phyloP scores from a whole-genome alignment of 1,140 invertebrate genomes.

The Habropoda laboriosa region DNA sequence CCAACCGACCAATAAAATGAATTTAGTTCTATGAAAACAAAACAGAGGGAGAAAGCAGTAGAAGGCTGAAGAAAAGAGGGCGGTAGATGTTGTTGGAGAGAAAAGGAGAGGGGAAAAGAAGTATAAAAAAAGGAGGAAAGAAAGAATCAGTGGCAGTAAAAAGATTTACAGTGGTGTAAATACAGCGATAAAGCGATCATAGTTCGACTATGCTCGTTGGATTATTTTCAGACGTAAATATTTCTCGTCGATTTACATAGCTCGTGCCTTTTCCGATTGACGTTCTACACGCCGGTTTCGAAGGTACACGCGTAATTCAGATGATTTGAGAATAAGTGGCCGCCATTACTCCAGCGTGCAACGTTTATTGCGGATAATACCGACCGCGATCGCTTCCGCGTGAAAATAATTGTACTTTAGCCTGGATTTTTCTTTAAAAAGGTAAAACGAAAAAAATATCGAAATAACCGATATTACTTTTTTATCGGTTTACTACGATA shows the following conservation, averaged over 20 bases:
- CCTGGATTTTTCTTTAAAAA: not conserved
- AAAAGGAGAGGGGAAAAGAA: not conserved
- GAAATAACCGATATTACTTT: not conserved
- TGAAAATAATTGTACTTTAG: conserved; percentile 22
- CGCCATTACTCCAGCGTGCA: conserved; percentile 34
- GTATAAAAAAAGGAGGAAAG: not conserved
- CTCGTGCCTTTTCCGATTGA: not conserved
- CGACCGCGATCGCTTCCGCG: conserved; percentile 42
- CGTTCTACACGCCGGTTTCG: conserved; percentile 1
- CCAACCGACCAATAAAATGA: conserved; percentile 36
- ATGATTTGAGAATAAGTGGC: conserved; percentile 52
- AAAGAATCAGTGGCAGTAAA: conserved; percentile 44
- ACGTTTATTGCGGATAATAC: conserved; percentile 50
- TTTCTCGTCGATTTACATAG: conserved; percentile 45
- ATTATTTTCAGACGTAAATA: conserved; percentile 55
- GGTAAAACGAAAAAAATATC: not conserved
- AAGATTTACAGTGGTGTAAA: conserved; percentile 63
- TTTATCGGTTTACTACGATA: not conserved
- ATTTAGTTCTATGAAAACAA: conserved; percentile 40
- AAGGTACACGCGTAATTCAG: conserved; percentile 25
- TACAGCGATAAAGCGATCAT: conserved; percentile 45
- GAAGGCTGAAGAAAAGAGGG: not conserved
- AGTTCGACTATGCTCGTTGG: not conserved
- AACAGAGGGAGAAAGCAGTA: conserved; percentile 32
- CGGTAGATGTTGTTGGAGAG: not conserved